Conservation (phyloP, 1,140 invertebrate genomes). For the Ylistrum balloti region DNA sequence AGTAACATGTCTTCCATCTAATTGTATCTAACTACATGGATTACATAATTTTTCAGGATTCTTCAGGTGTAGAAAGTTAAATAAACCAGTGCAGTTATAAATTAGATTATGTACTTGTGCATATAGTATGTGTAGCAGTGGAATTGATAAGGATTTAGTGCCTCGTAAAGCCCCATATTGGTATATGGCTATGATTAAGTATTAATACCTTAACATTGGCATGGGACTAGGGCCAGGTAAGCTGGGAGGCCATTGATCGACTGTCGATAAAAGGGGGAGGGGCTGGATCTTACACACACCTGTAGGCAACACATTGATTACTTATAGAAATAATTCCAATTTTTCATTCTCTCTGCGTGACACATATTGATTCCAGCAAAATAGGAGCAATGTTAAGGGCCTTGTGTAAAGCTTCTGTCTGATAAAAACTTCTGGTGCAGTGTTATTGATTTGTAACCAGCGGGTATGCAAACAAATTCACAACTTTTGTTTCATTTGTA, state of each 20-base stretch:
- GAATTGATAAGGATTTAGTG: conserved; percentile 9
- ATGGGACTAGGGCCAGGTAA: background rate
- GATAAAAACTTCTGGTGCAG: conserved; percentile 33
- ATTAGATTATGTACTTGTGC: conserved; percentile 20
- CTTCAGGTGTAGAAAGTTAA: background rate
- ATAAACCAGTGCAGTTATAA: conserved; percentile 26
- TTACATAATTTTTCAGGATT: background rate
- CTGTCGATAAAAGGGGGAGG: conserved; percentile 16
- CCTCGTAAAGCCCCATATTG: background rate
- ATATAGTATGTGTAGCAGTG: background rate
- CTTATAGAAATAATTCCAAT: conserved; percentile 36
- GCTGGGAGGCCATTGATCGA: conserved; percentile 5
- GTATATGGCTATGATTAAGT: conserved; percentile 24
- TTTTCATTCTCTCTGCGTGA: conserved; percentile 33
- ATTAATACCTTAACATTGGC: background rate
- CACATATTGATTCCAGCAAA: conserved; percentile 33
- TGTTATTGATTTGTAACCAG: conserved; percentile 12
- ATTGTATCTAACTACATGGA: too few relatives aligned
- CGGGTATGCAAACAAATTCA: conserved; percentile 38
- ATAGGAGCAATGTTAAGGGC: conserved; percentile 32
- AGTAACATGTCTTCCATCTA: too few relatives aligned
- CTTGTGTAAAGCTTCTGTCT: background rate
- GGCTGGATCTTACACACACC: background rate
- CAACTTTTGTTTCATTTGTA: conserved; percentile 35
- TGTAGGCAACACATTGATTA: background rate